phyloP scores from a whole-genome alignment of 53 echinoderm and acorn worm genomes.

The Stichopus horrens region DNA sequence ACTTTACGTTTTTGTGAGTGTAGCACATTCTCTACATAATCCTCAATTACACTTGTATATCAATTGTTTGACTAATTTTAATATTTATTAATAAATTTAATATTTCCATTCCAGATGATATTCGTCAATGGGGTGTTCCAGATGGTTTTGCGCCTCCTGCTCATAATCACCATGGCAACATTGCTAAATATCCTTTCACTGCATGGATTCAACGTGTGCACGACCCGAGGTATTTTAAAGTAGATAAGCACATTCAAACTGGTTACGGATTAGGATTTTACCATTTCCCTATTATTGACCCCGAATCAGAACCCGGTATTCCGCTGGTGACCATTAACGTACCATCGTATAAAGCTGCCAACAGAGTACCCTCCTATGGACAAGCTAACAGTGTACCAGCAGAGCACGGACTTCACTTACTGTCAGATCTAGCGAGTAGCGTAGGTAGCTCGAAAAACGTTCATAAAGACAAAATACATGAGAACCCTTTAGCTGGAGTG shows the following conservation, averaged over 20 bases:
- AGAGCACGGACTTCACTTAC: conserved; percentile 44
- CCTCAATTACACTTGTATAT: no score
- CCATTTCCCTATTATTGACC: conserved; percentile 39
- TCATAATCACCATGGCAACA: background rate
- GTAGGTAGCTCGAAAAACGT: background rate
- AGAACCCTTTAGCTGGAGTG: background rate
- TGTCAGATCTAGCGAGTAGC: conserved; percentile 38
- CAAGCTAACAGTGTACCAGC: conserved; percentile 26
- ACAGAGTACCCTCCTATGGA: background rate
- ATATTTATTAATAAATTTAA: no score
- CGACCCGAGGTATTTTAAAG: conserved; percentile 11
- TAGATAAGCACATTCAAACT: conserved; percentile 42
- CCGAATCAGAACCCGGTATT: conserved; percentile 42
- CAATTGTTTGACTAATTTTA: no score
- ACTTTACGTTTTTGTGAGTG: no score
- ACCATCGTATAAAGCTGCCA: background rate
- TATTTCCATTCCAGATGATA: background rate
- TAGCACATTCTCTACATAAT: no score
- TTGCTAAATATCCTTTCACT: conserved; percentile 28
- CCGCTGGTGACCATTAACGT: conserved; percentile 18
- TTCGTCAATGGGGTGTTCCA: conserved; percentile 6
- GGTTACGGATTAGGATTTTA: conserved; percentile 37
- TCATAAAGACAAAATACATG: background rate
- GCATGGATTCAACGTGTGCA: conserved; percentile 35
- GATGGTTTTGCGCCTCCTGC: background rate